Percentiles rank a stretch among this genome's conserved stretches.
Conservation (phyloP, 2,888 invertebrate genomes). For the Macaria liturata region DNA sequence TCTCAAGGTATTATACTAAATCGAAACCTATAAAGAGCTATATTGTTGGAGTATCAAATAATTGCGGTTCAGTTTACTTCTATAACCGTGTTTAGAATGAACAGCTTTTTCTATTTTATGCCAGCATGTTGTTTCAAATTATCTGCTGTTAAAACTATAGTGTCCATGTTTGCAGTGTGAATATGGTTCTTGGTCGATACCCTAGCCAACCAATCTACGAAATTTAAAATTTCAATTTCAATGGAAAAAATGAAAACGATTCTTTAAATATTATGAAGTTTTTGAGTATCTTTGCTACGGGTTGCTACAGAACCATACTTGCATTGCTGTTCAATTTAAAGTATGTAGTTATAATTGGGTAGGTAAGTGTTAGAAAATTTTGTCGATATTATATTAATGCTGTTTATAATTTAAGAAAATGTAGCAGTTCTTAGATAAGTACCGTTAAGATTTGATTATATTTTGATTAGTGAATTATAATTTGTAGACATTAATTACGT, state of each 20-base stretch:
- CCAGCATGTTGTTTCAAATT: conserved; percentile 22
- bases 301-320: no score
- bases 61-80: conserved; percentile 28
- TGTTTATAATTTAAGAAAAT: conserved; percentile 44
- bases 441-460: conserved; percentile 16
- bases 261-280: no score
- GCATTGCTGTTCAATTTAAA: conserved; percentile 55
- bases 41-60: conserved; percentile 38
- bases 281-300: no score
- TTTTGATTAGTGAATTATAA: conserved; percentile 6
- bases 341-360: conserved; percentile 67
- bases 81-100: conserved; percentile 12
- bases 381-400: conserved; percentile 48
- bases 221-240: no score
- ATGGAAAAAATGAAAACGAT: no score
- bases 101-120: conserved; percentile 25
- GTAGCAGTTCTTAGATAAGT: conserved; percentile 33
- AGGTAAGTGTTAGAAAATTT: conserved; percentile 70
- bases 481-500: conserved; percentile 13
- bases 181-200: no score
- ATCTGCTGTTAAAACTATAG: conserved; percentile 44
- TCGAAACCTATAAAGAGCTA: conserved; percentile 26
- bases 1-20: conserved; percentile 42
- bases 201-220: no score
- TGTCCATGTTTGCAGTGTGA: conserved; percentile 48